Percentiles rank a stretch among this genome's conserved stretches.
phyloP scores from a whole-genome alignment of 30 jellyfish, hydroid and myxozoan genomes.

The Aurelia aurita complex sp. Pacific region DNA sequence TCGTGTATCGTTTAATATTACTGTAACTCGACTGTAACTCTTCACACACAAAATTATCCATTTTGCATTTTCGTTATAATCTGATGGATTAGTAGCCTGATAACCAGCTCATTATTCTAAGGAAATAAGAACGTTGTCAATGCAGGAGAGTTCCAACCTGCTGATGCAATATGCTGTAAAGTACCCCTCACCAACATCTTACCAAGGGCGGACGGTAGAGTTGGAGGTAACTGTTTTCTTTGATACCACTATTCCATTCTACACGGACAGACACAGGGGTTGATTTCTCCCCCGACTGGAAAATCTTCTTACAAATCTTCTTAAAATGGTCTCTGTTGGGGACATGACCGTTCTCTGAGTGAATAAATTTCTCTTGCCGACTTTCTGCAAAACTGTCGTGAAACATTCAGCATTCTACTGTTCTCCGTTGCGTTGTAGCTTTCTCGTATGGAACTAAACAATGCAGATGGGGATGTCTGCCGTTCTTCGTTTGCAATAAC shows the following conservation, averaged over 20 bases:
- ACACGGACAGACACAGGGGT: slow-evolving; percentile 22
- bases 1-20: too few species aligned
- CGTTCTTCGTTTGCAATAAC: too few species aligned
- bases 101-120: too few species aligned
- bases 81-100: too few species aligned
- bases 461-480: too few species aligned
- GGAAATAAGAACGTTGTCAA: neutral
- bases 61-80: too few species aligned
- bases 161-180: slow-evolving; percentile 26
- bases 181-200: slow-evolving; percentile 41
- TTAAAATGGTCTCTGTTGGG: neutral
- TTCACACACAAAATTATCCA: too few species aligned
- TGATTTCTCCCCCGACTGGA: neutral
- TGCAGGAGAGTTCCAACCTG: slow-evolving; percentile 28
- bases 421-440: too few species aligned
- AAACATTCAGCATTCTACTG: neutral
- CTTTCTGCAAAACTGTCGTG: neutral
- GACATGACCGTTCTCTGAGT: neutral
- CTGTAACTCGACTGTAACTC: too few species aligned
- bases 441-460: too few species aligned
- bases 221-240: slow-evolving; percentile 31
- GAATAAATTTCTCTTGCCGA: neutral
- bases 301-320: neutral
- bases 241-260: slow-evolving; percentile 27
- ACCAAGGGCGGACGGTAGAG: slow-evolving; percentile 22